Conservation (phyloP, 1,140 invertebrate species). For the Paramacrobiotus metropolitanus region DNA sequence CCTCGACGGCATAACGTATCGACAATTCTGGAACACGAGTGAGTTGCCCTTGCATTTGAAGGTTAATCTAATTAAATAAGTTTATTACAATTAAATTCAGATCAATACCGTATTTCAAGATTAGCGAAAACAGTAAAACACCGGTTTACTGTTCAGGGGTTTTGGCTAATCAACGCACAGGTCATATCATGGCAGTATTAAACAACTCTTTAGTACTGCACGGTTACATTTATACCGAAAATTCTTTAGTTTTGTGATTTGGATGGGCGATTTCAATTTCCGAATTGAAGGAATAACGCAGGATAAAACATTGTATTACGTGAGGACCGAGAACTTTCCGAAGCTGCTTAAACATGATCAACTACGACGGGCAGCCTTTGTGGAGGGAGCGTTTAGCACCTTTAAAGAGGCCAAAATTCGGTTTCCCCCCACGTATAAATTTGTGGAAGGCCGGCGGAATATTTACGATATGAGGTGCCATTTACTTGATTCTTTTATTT, state of each 20-base stretch:
- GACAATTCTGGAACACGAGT: constrained; percentile 74
- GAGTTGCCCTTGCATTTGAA: constrained; percentile 19
- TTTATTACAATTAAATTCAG: too few species aligned
- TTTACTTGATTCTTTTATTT: background rate
- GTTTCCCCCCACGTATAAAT: constrained; percentile 77
- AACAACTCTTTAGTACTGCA: too few species aligned
- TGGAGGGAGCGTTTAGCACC: constrained; percentile 49
- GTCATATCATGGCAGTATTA: too few species aligned
- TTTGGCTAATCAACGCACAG: too few species aligned
- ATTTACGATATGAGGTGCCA: constrained; percentile 50
- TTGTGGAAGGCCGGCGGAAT: constrained; percentile 38
- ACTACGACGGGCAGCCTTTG: constrained; percentile 13
- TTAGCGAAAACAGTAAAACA: too few species aligned
- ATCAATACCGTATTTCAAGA: too few species aligned
- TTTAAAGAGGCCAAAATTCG: constrained; percentile 41
- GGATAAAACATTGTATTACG: constrained; percentile 36
- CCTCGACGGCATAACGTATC: background rate
- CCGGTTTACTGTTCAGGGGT: too few species aligned
- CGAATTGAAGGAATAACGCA: constrained; percentile 39
- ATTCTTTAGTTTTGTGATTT: constrained; percentile 72
- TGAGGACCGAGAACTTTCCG: constrained; percentile 37
- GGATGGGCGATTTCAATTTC: constrained; percentile 85
- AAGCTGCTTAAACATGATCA: constrained; percentile 26
- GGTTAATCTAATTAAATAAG: too few species aligned
- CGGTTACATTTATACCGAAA: too few species aligned